Conservation (phyloP, 2,797 vertebrate species). For the Acanthis flammea region DNA sequence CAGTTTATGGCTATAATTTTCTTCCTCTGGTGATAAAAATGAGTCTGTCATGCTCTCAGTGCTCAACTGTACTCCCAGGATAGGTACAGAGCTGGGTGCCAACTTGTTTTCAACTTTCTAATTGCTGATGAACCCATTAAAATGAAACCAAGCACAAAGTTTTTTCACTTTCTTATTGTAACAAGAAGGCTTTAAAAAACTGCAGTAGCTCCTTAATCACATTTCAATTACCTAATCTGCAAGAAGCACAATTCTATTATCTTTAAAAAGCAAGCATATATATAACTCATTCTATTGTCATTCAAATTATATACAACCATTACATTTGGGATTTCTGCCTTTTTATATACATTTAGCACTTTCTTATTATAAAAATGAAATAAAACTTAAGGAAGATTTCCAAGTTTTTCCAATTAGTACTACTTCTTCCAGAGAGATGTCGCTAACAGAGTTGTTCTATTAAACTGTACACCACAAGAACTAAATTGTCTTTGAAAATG, state of each 20-base stretch:
- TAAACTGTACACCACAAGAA: background rate
- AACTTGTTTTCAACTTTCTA: background rate
- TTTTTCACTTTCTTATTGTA: background rate
- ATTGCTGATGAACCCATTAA: background rate
- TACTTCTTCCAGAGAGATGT: background rate
- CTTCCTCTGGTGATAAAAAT: constrained; percentile 18
- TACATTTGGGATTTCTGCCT: background rate
- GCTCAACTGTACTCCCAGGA: background rate
- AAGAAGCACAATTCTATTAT: background rate
- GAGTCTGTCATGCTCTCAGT: background rate
- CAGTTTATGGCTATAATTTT: constrained; percentile 37
- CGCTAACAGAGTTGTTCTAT: background rate
- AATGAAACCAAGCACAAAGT: background rate
- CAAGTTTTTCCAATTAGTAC: background rate
- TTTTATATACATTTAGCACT: background rate
- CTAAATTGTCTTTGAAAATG: background rate
- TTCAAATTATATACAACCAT: background rate
- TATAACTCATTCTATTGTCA: background rate
- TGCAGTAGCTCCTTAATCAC: constrained; percentile 8
- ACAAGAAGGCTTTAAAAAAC: background rate
- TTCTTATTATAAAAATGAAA: background rate
- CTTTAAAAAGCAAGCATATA: background rate
- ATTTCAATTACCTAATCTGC: constrained; percentile 7
- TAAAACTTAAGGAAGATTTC: background rate
- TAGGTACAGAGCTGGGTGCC: background rate